Conservation (phyloP, 2,113 vertebrate genomes). For the Nanorana parkeri region DNA sequence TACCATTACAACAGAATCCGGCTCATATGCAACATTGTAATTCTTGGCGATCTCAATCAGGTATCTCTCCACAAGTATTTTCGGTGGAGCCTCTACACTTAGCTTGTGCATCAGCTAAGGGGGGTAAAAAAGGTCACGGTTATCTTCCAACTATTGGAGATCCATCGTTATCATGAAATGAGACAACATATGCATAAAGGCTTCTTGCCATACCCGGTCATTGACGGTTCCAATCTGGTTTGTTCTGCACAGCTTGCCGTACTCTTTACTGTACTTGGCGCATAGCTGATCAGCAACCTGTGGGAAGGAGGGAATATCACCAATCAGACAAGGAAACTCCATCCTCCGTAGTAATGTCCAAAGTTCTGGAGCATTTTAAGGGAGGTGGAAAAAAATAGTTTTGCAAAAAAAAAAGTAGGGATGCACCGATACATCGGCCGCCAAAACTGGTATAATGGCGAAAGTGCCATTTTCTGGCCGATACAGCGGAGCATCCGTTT, state of each 20-base stretch:
- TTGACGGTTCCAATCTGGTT: slow-evolving; percentile 99
- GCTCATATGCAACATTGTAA: slow-evolving; percentile 96
- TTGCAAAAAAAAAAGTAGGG: too few relatives aligned
- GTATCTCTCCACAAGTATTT: slow-evolving; percentile 96
- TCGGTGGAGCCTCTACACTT: slow-evolving; percentile 94
- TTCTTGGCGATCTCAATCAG: slow-evolving; percentile 99
- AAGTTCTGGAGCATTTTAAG: too few relatives aligned
- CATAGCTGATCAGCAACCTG: slow-evolving; percentile 97
- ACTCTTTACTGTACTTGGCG: slow-evolving; percentile 98
- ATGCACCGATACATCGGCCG: too few relatives aligned
- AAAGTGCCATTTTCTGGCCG: too few relatives aligned
- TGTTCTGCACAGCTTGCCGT: slow-evolving; percentile 95
- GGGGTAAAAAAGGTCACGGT: neutral
- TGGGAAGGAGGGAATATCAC: neutral
- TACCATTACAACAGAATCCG: slow-evolving; percentile 95
- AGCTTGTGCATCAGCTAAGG: slow-evolving; percentile 94
- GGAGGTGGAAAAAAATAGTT: too few relatives aligned
- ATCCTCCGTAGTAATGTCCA: too few relatives aligned
- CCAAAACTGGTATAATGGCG: too few relatives aligned
- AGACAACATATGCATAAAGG: neutral
- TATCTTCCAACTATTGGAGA: neutral
- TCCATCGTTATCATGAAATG: neutral
- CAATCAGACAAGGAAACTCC: too few relatives aligned
- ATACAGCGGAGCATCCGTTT: too few relatives aligned
- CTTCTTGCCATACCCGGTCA: slow-evolving; percentile 81